phyloP scores from a whole-genome alignment of 30 jellyfish, hydroid and myxozoan species.

The Cassiopea xamachana region DNA sequence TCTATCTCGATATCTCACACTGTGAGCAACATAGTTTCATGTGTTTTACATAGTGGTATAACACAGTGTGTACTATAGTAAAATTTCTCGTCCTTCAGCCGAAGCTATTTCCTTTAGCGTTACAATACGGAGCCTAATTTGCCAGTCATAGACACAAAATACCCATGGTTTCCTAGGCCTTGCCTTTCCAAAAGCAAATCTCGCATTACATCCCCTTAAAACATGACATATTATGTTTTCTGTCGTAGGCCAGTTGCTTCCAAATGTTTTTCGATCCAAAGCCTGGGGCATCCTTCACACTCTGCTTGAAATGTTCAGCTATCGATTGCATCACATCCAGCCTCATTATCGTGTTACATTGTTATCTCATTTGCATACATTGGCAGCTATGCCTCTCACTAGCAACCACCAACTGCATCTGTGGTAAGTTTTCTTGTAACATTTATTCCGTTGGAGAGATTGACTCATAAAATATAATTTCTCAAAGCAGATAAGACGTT shows the following conservation, averaged over 20 bases:
- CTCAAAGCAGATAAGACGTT: too few species aligned
- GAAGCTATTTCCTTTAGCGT: too few species aligned
- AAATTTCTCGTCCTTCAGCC: too few species aligned
- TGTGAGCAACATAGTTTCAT: too few species aligned
- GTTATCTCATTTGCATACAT: constrained; percentile 88
- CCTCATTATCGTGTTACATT: constrained; percentile 93
- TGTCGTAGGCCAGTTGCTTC: constrained; percentile 87
- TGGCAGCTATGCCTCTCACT: constrained; percentile 83
- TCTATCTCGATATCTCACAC: too few species aligned
- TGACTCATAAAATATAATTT: too few species aligned
- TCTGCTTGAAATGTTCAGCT: constrained; percentile 94
- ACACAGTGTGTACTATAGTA: too few species aligned
- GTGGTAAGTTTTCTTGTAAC: constrained; percentile 63
- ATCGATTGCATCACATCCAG: constrained; percentile 97
- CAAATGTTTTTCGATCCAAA: constrained; percentile 87
- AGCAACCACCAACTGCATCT: constrained; percentile 85
- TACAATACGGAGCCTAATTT: too few species aligned
- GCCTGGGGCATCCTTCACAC: constrained; percentile 99
- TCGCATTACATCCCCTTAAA: not conserved
- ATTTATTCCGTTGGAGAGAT: not conserved
- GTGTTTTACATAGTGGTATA: too few species aligned
- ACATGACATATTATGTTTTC: not conserved
- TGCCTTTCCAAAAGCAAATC: too few species aligned
- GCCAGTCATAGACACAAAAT: too few species aligned
- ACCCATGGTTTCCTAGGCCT: too few species aligned